Conservation (phyloP, 2,113 vertebrate genomes). For the Proteles cristata region DNA sequence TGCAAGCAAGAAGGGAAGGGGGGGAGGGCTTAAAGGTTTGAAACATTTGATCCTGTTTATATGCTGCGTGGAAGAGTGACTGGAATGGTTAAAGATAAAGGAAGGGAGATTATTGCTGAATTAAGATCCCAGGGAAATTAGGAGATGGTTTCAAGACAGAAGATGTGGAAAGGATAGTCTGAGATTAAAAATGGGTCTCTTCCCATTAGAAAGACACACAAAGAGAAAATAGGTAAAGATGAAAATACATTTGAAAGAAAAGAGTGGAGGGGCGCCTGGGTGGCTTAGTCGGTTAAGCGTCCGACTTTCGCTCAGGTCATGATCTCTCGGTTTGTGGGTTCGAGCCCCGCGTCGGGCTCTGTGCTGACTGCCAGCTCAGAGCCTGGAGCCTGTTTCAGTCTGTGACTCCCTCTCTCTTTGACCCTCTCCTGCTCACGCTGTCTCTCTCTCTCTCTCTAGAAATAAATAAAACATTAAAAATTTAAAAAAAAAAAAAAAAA, state of each 20-base stretch:
- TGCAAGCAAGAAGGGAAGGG: background rate
- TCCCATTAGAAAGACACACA: background rate
- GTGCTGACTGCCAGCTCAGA: too few species aligned
- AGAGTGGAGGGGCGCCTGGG: too few species aligned
- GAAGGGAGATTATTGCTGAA: background rate
- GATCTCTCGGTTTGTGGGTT: too few species aligned
- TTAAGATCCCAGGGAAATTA: background rate
- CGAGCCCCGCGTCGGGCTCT: too few species aligned
- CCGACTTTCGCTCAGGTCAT: too few species aligned
- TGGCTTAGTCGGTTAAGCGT: too few species aligned
- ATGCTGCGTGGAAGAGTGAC: background rate
- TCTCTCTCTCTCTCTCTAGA: too few species aligned
- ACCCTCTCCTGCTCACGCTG: too few species aligned
- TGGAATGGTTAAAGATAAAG: background rate
- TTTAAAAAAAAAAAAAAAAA: background rate
- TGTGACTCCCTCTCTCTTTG: too few species aligned
- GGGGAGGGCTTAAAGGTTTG: background rate
- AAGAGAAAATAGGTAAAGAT: background rate
- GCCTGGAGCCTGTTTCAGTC: too few species aligned
- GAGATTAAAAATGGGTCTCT: background rate
- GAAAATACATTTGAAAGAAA: background rate
- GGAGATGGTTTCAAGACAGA: background rate
- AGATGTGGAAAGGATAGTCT: background rate
- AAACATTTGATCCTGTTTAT: background rate
- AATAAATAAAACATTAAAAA: too few species aligned